Evolutionary conservation across 2,113 vertebrate species (phyloP), one percentile per base, ranked within the genome.

Genomic region (Azemiops feae): DNA sequence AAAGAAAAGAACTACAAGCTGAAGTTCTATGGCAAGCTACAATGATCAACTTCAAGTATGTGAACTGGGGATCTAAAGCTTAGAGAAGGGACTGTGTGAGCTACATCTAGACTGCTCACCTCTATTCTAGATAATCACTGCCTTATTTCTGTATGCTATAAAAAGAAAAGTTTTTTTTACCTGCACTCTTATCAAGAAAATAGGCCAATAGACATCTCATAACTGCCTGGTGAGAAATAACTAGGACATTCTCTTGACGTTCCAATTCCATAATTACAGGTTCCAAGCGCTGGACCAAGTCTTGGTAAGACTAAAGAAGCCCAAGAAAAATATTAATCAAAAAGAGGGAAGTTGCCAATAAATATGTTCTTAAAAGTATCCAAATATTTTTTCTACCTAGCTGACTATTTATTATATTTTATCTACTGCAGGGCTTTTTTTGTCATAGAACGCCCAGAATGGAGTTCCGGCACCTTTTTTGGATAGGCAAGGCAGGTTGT

Each of bases 231-330:
- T 99, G 99, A 96, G 98, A 98, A 97, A 99, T 97, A 5, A 99
- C 99, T 4, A 99, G 97, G 93, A 99, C 98, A 0, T 99, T 99
- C 89, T 99, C 99, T 92, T 99, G 99, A 2, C 99, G 97, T 91
- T 99, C 99, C n/a, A 99, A 96, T 96, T 99, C 99, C 99, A 99
- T 99, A 96, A 99, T 99, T 87, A 99, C 99, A 0, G 99, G 99
- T 96, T 99, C 99, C 95, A 99, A 96, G 23, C 99, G 98, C 94
- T 99, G 99, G 30, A 99, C 99, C 93, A 99, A 95, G 96, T 99
- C 99, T 97, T 99, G 99, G 97, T 99, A 99, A 2, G 99, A 99
- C 99, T 99, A 95, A 0, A 93, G 94, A 89, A 93, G 64, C 12
- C 64, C 7, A 95, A 95, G 64, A 3, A 57, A 81, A 27, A 57